Evolutionary conservation across 2,113 vertebrate species (phyloP).

Genomic region (Apteryx owenii): DNA sequence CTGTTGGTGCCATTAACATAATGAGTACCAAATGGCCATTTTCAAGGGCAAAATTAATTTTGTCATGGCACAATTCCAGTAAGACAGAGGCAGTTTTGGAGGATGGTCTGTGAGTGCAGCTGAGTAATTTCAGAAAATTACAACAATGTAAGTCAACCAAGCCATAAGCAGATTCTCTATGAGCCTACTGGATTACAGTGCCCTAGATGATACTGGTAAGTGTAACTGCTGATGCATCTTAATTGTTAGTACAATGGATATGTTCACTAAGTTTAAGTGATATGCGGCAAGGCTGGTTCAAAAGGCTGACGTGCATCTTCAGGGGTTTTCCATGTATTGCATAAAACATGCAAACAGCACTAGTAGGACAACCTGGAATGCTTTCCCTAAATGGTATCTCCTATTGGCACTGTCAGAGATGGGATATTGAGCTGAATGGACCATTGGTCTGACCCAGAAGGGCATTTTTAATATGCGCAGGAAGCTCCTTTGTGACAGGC

Average conservation of each 20-base stretch:
- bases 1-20: neutral
- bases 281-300: neutral
- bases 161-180: neutral
- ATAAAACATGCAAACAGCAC: neutral
- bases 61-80: neutral
- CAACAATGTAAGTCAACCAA: neutral
- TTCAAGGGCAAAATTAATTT: neutral
- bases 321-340: neutral
- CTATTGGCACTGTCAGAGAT: neutral
- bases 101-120: neutral
- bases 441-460: accelerated
- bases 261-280: neutral
- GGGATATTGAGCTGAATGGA: accelerated
- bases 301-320: neutral
- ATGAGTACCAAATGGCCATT: neutral
- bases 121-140: neutral
- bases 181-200: neutral
- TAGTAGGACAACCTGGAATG: neutral
- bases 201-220: neutral
- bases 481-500: neutral
- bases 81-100: neutral
- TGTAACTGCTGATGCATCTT: accelerated
- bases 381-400: neutral
- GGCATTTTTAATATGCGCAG: neutral
- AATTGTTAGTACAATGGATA: neutral